Evolutionary conservation across 2,888 invertebrate genomes (phyloP).

Genomic region (Myopa testacea): DNA sequence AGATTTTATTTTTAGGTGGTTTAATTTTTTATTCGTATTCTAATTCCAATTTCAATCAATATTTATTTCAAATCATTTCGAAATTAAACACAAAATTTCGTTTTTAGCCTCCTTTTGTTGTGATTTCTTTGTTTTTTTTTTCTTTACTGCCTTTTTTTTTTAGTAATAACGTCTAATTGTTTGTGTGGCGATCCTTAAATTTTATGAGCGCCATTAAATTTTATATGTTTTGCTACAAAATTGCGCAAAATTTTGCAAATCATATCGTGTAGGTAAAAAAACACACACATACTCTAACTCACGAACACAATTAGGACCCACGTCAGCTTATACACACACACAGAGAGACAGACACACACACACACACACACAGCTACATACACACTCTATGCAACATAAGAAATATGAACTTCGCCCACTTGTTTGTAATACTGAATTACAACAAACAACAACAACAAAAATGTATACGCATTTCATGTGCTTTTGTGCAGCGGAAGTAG

Average conservation of each 20-base stretch:
- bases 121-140: no score
- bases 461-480: constrained; percentile 40
- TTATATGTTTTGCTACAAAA: constrained; percentile 6
- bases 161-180: no score
- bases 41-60: no score
- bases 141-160: no score
- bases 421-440: constrained; percentile 12
- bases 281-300: neutral
- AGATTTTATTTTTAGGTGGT: no score
- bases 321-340: neutral
- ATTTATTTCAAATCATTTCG: no score
- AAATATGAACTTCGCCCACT: constrained; percentile 19
- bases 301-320: constrained; percentile 1
- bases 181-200: no score
- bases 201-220: constrained; percentile 1
- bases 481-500: constrained; percentile 37
- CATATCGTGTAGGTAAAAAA: neutral
- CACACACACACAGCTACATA: constrained; percentile 25
- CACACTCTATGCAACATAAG: neutral
- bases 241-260: constrained; percentile 14
- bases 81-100: no score
- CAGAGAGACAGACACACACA: no score
- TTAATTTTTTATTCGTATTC: no score
- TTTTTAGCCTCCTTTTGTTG: no score
- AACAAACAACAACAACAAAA: constrained; percentile 1